Evolutionary conservation across 2,113 vertebrate genomes (phyloP), one percentile per base, ranked within the genome.

Genomic region (Heloderma charlesbogerti): DNA sequence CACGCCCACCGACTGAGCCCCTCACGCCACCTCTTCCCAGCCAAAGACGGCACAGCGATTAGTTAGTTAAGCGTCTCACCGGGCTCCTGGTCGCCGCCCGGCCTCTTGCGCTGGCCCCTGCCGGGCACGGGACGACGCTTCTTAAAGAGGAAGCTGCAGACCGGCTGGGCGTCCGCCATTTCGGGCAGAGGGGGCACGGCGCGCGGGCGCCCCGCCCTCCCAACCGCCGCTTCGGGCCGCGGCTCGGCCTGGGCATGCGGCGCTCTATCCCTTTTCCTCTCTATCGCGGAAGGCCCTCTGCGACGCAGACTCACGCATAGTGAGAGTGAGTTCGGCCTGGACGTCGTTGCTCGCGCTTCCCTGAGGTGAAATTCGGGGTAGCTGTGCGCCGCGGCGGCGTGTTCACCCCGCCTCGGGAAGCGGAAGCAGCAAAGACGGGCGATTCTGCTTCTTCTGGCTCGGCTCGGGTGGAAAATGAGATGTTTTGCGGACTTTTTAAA

Each of bases 131-230:
- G 97, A 0, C 89, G 96, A 1, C 97, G 97, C 95, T 98, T 98
- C 94, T 98, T 98, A 92, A 99, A 99, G 1, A 98, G 31, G 95
- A 98, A 99, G 66, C 97, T 97, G 85, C 98, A 99, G 0, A 98
- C 96, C 0, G 0, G 45, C 0, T 0, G 94, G 0, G 95, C 72
- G 0, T 98, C 98, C 95, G 97, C 98, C 98, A 98, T 98, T 48
- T 93, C 96, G 88, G 0, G 74, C 82, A 4, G n/a, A 4, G 1
- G 60, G 29, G 7, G 34, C 63, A 75, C 22, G 60, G 63, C 29
- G 2, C 69, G 10, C 43, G 22, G 0, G 27, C n/a, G 15, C 3
- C 31, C n/a, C 63, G 18, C 0, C 25, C 72, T 29, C 45, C n/a
- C 12, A 2, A 22, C 9, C n/a, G 48, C 63, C 4, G 5, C 45